These are phyloP conservation scores for Pempheris klunzingeri DNA, from an alignment of 2,797 vertebrate species.

Conservation along the genomic window DNA sequence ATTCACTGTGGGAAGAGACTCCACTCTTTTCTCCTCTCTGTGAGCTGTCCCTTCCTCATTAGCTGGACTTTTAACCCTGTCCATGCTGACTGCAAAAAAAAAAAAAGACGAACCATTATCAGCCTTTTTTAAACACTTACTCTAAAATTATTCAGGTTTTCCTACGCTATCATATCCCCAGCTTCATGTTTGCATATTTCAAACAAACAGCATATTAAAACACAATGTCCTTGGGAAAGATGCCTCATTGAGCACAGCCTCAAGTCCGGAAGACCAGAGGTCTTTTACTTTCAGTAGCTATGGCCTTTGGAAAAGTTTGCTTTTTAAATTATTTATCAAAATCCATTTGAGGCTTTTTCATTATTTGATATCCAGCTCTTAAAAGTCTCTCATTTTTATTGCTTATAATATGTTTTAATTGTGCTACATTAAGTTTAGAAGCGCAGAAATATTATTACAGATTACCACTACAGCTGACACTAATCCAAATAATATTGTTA, in stretches of 20 bases:
- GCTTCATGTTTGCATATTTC: constrained; percentile 19
- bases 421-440: not conserved
- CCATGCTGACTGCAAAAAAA: constrained; percentile 37
- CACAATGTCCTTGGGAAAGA: constrained; percentile 29
- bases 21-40: constrained; percentile 65
- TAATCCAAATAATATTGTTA: not conserved
- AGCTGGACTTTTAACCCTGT: constrained; percentile 71
- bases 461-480: not conserved
- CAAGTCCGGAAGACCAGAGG: constrained; percentile 40
- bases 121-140: constrained; percentile 20
- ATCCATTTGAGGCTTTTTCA: constrained; percentile 40
- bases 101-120: constrained; percentile 41
- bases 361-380: constrained; percentile 31
- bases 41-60: constrained; percentile 64
- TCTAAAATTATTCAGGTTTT: constrained; percentile 9
- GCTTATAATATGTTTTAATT: constrained; percentile 4
- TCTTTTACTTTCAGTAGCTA: constrained; percentile 39
- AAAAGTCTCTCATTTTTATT: not conserved
- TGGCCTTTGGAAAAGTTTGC: constrained; percentile 5
- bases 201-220: constrained; percentile 41
- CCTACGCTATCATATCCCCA: not conserved
- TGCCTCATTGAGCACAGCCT: not conserved
- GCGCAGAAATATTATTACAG: not conserved
- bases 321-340: constrained; percentile 42
- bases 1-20: constrained; percentile 83